phyloP scores from a whole-genome alignment of 2,797 vertebrate genomes.

The Orientallactaga sibirica region DNA sequence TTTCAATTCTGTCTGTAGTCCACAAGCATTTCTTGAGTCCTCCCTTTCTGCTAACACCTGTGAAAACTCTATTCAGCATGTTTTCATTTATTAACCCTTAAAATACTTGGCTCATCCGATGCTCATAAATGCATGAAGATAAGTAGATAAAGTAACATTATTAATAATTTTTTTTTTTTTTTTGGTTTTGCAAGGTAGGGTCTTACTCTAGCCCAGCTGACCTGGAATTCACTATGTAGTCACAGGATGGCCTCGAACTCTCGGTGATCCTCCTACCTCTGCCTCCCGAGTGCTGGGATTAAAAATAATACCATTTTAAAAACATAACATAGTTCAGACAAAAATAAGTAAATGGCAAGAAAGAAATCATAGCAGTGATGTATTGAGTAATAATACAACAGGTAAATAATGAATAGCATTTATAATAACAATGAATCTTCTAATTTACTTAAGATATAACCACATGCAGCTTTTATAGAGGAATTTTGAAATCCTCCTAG shows the following conservation, averaged over 20 bases:
- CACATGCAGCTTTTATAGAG: not conserved
- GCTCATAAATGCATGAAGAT: not conserved
- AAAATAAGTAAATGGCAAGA: not conserved
- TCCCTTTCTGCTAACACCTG: not conserved
- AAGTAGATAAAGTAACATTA: not conserved
- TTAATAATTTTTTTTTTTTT: not conserved
- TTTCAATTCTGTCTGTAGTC: not conserved
- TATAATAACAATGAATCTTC: not conserved
- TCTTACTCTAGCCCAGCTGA: no score
- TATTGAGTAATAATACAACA: not conserved
- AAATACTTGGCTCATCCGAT: not conserved
- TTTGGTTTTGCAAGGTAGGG: no score
- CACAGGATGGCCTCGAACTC: no score
- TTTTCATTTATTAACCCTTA: not conserved
- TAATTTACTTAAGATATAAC: conserved; percentile 14
- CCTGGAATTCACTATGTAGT: no score
- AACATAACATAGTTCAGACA: not conserved
- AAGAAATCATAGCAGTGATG: not conserved
- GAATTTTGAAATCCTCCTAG: not conserved
- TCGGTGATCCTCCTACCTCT: no score
- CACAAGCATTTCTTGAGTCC: not conserved
- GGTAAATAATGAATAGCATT: not conserved
- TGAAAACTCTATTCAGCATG: not conserved
- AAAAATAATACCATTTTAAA: not conserved
- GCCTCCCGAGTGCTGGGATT: no score